Base-by-base conservation (phyloP, 2,113 vertebrate species). In the Pithys albifrons region DNA sequence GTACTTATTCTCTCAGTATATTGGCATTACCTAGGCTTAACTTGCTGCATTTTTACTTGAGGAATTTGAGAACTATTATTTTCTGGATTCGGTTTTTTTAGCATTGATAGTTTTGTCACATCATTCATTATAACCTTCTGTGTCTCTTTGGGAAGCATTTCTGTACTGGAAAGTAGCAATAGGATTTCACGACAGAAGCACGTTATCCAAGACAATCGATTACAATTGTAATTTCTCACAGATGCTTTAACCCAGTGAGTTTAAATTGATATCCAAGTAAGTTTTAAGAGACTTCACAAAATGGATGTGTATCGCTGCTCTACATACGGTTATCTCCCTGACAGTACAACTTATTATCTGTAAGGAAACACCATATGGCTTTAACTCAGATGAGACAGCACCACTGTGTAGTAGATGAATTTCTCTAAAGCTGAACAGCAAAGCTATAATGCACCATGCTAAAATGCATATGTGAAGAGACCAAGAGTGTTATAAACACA, bases 171-270 rank as follows among this genome's bases (percentile, higher is more conserved):
- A 94, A 90, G 62, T 59, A 96, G 28, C 59, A 66, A 82, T 80
- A 96, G 76, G 73, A 92, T 91, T 92, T 92, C 71, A 49, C 62
- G 91, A 58, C 75, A 96, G 83, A 64, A 69, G 61, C 31, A 10
- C 0, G 7, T 95, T 95, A 82, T 69, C 86, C 73, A 84, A 92
- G 45, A 37, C 65, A 94, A 52, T 87, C 1, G 12, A 96, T 97
- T 97, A 72, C 85, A 59, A 82, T 16, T 77, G 91, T 92, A 91
- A 91, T 97, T 97, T 94, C 88, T 95, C 66, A 78, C 86, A 92
- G 64, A 85, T 93, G 88, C 86, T 94, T 95, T 93, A 94, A 80
- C n/a, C 48, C 1, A 1, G 58, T 69, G 85, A 39, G 70, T 78
- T 97, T 85, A 72, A 89, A 95, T 64, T 92, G 90, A 74, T 94